Evolutionary conservation across 1,140 invertebrate genomes (phyloP).

Genomic region (Drosophila varians): DNA sequence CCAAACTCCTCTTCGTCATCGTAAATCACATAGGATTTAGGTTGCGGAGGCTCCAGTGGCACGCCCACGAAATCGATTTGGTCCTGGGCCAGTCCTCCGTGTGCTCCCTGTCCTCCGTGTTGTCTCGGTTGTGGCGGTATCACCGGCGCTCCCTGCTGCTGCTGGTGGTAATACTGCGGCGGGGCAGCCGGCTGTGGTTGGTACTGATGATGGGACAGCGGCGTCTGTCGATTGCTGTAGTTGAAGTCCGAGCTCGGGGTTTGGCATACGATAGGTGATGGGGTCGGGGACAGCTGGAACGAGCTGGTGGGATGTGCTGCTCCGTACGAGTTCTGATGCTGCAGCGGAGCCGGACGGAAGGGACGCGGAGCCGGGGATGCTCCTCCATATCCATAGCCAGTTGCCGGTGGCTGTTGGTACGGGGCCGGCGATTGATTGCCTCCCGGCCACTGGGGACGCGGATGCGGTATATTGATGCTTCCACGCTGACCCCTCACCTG

Average conservation of each 20-base stretch:
- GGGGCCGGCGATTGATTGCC: constrained; percentile 83
- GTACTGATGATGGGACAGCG: constrained; percentile 59
- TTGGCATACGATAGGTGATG: constrained; percentile 81
- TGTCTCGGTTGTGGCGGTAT: constrained; percentile 71
- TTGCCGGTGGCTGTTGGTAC: constrained; percentile 47
- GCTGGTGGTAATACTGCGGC: constrained; percentile 56
- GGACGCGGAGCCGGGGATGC: constrained; percentile 53
- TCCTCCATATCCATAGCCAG: constrained; percentile 21
- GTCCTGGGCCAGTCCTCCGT: constrained; percentile 50
- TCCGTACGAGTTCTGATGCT: constrained; percentile 77
- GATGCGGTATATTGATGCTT: constrained; percentile 85
- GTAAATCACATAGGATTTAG: constrained; percentile 85
- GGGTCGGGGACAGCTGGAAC: constrained; percentile 80
- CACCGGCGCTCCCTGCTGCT: constrained; percentile 49
- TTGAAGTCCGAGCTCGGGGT: constrained; percentile 77
- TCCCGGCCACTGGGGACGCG: constrained; percentile 87
- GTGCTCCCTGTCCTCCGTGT: constrained; percentile 62
- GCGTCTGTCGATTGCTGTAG: constrained; percentile 78
- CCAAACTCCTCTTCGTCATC: constrained; percentile 89
- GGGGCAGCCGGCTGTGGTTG: constrained; percentile 55
- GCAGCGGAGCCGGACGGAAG: constrained; percentile 61
- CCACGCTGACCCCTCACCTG: constrained; percentile 83
- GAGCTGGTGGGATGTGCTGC: constrained; percentile 70
- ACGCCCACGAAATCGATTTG: constrained; percentile 85
- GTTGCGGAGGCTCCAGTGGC: constrained; percentile 88